phyloP scores from a whole-genome alignment of 2,113 vertebrate species.

The Centrocercus urophasianus region DNA sequence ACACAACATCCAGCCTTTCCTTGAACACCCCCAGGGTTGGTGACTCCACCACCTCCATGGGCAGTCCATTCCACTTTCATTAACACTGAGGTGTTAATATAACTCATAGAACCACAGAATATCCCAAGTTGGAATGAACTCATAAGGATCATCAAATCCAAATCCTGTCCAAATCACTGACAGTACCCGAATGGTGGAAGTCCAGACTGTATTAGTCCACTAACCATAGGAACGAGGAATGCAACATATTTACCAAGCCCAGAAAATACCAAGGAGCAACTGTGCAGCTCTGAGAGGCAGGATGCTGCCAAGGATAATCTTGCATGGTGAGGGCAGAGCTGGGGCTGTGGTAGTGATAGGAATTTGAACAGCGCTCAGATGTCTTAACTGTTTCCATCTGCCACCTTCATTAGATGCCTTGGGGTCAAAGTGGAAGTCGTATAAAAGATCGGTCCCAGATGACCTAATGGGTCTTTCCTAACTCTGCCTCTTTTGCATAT shows the following conservation, averaged over 20 bases:
- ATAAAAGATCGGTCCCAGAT: background rate
- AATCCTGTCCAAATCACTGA: background rate
- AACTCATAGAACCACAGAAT: no score
- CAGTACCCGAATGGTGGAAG: background rate
- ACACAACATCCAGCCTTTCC: no score
- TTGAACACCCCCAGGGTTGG: no score
- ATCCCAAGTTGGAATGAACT: no score
- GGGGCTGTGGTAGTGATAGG: background rate
- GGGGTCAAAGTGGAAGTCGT: background rate
- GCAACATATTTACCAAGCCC: background rate
- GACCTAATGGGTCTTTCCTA: background rate
- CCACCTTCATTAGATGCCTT: slow-evolving; percentile 22
- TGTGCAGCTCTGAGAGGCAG: background rate
- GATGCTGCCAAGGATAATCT: background rate
- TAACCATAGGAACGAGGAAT: background rate
- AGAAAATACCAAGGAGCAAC: background rate
- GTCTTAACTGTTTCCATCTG: slow-evolving; percentile 57
- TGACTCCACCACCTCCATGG: no score
- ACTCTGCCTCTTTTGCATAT: background rate
- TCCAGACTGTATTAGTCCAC: background rate
- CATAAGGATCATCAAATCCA: no score
- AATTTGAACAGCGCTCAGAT: slow-evolving; percentile 22
- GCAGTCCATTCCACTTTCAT: background rate
- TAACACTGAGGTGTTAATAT: background rate
- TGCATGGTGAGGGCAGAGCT: background rate